Conservation (phyloP, 2,888 invertebrate genomes). For the Caenorhabditis sp. region DNA sequence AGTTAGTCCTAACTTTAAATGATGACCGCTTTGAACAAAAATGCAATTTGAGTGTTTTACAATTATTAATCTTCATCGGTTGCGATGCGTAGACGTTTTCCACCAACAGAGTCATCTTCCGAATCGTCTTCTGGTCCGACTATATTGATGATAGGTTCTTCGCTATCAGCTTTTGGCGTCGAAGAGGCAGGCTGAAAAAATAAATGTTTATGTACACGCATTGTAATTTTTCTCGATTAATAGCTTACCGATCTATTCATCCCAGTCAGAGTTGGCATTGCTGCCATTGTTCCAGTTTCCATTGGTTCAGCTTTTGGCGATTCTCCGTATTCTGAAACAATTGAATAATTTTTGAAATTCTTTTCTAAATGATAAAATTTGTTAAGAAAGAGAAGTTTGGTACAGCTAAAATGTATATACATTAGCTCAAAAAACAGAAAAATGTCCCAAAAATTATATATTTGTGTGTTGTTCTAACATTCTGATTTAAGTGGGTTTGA, state of each 20-base stretch:
- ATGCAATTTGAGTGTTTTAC: background rate
- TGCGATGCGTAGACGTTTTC: constrained; percentile 50
- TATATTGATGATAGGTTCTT: background rate
- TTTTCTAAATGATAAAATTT: too few species aligned
- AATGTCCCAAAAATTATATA: too few species aligned
- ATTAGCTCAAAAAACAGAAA: too few species aligned
- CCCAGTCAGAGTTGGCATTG: constrained; percentile 20
- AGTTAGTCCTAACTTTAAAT: background rate
- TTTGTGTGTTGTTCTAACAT: too few species aligned
- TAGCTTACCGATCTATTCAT: constrained; percentile 26
- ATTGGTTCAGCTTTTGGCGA: constrained; percentile 14
- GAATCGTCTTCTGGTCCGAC: constrained; percentile 27
- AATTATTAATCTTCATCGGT: constrained; percentile 51
- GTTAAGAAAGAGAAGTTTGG: too few species aligned
- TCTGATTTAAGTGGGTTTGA: too few species aligned
- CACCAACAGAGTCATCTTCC: constrained; percentile 40
- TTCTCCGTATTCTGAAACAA: constrained; percentile 8
- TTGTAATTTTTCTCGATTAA: too few species aligned
- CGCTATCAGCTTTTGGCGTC: constrained; percentile 24
- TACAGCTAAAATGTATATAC: too few species aligned
- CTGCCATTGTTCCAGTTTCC: constrained; percentile 4
- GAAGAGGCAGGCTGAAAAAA: constrained; percentile 20
- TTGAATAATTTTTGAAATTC: too few species aligned
- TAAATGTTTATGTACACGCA: too few species aligned
- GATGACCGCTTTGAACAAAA: background rate